Base-by-base conservation (phyloP, 2,888 invertebrate genomes). In the Habrosyne pyritoides region DNA sequence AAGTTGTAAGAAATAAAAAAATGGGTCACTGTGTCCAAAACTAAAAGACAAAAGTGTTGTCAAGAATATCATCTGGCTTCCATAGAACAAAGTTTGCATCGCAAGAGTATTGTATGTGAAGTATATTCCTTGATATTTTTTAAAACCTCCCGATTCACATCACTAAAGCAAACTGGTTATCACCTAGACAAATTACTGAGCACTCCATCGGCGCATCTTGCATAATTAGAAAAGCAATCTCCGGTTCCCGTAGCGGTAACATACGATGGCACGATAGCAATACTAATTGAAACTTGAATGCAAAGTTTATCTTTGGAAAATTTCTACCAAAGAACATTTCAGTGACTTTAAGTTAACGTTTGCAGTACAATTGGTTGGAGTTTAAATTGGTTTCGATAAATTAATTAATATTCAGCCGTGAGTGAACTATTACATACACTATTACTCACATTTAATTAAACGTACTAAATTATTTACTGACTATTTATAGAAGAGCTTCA, bases 141-240 rank as follows among this genome's bases (percentile, higher is more conserved):
- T 7, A 18, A 18, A 8, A 42, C 7, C 0, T n/a, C 42, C 18
- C n/a, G 1, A 18, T 2, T 12, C 18, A 2, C 42, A 42, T 42
- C 42, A 42, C 42, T 42, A 18, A 24, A 42, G 18, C 18, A 48
- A 30, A n/a, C 30, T 14, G 21, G 21, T 14, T 42, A 42, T 52
- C 42, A 36, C 14, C 28, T 18, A 28, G 50, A 30, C 28, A 50
- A 26, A 21, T 21, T 47, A 47, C 36, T 18, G 50, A 49, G 53
- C 21, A 47, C 46, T 51, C 8, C 49, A 14, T 30, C 42, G 36
- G 50, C 28, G 63, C 60, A 54, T 56, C 64, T 62, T 59, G 59
- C 65, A 64, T 68, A 81, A 83, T 83, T 81, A 80, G 81, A 78
- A 77, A 73, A 69, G 81, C 81, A 86, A 86, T 85, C 81, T 84